A percentile compares a stretch with the other conserved stretches of the same genome.
These are phyloP conservation scores for Megaceryle torquata DNA, from an alignment of 2,113 vertebrate genomes.

Conservation along the genomic window DNA sequence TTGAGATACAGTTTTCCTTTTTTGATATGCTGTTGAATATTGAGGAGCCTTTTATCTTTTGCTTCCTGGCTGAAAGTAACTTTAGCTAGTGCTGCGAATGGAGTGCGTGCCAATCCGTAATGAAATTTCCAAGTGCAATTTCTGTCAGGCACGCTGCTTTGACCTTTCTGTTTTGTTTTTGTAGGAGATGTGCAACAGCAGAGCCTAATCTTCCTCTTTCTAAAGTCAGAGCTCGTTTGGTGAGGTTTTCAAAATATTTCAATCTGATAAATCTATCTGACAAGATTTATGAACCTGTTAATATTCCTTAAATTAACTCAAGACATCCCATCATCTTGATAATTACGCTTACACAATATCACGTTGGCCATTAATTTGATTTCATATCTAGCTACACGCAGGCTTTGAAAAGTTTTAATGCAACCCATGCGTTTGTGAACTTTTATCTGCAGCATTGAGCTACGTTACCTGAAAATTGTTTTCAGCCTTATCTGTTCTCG, in stretches of 20 bases:
- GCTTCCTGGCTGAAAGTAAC: constrained; percentile 35
- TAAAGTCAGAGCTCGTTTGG: constrained; percentile 56
- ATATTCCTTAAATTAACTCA: constrained; percentile 55
- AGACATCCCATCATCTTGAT: constrained; percentile 47
- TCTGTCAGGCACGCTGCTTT: constrained; percentile 16
- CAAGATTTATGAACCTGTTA: constrained; percentile 51
- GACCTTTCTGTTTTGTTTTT: constrained; percentile 60
- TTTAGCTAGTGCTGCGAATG: background rate
- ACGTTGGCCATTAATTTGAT: constrained; percentile 44
- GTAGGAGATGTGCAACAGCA: constrained; percentile 9
- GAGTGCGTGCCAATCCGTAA: background rate
- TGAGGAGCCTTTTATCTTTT: constrained; percentile 14
- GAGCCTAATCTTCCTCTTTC: constrained; percentile 36
- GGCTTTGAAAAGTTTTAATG: constrained; percentile 45
- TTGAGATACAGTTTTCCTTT: background rate
- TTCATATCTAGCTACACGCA: background rate
- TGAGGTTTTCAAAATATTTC: constrained; percentile 58
- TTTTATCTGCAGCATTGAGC: constrained; percentile 1
- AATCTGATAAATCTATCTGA: constrained; percentile 58
- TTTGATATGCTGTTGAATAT: background rate
- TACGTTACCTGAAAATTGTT: background rate
- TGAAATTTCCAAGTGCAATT: constrained; percentile 50
- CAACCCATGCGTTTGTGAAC: background rate
- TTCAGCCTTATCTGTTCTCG: background rate
- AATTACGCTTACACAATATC: constrained; percentile 48